Base-by-base conservation (phyloP, 1,140 invertebrate species). In the Tyrophagus putrescentiae region DNA sequence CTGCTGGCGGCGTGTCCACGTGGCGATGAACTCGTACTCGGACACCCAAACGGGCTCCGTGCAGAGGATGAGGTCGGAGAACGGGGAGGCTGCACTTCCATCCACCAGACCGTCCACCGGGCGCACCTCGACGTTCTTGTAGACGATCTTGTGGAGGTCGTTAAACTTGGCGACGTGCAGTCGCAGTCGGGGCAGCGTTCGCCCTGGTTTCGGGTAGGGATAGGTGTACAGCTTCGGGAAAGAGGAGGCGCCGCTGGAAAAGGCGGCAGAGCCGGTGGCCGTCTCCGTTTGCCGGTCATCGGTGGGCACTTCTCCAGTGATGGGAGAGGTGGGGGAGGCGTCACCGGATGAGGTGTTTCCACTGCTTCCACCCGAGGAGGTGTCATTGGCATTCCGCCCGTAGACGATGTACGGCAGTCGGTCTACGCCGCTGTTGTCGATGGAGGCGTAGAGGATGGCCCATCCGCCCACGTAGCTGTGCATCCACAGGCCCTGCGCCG, bases 401-500 rank as follows among this genome's bases (percentile, higher is more conserved):
- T 68, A 68, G 31, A 57, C 54, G 11, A 63, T 62, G 53, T 63
- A 65, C 23, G 61, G 61, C 25, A 67, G 62, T 32, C 60, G 56
- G 23, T 67, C 65, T 11, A 68, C 66, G 21, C 54, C 23, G 3
- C 66, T 66, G 60, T 73, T 72, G 56, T 75, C 70, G 64, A 74
- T 72, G 5, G 62, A 60, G 3, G 66, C 69, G 60, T 72, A 75
- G 13, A 64, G 57, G 5, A 75, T 41, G 42, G 65, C 67, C 1
- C 61, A 63, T 4, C 69, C 72, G n/a, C 68, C 60, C 32, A 54
- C 18, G 31, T 39, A 25, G 2, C 66, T 63, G 3, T 71, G 70
- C 68, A 71, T 72, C 72, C 72, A 74, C 4, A 73, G 23, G 1
- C 72, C 73, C 33, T 70, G 62, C 53, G 71, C 69, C 36, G 65